Evolutionary conservation across 2,797 vertebrate species (phyloP), one percentile per base, ranked within the genome.

Genomic region (Sebastes alutus): DNA sequence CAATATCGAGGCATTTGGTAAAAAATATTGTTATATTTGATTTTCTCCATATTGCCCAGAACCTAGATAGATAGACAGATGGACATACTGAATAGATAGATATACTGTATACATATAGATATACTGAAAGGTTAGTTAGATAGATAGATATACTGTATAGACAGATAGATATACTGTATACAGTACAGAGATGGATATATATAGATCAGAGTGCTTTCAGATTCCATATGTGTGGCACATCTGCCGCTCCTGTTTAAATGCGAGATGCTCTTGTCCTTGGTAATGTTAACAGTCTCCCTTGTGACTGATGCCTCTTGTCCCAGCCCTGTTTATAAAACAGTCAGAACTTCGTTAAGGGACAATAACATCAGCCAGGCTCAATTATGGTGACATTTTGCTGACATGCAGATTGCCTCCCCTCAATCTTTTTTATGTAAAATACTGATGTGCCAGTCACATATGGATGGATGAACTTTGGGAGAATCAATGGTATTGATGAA

Each of bases 401-500:
- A 96, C 93, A 88, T 92, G 93, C 95, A 95, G 91, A 95, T 95
- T 89, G 91, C 90, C 91, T 93, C 89, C 95, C 85, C 89, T 96
- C 94, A 93, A 94, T 95, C 95, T 96, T 97, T 96, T 89, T 87
- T 84, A 95, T 95, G 96, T 95, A 97, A 97, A 97, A 97, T 96
- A 95, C 94, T 94, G 92, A 95, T 96, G 96, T 95, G 96, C 95
- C 95, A 95, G 95, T 96, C 96, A 97, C 96, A 96, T 95, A 96
- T 95, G 95, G 96, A 96, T 95, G 95, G 96, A 96, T 97, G 97
- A 97, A 97, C 95, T 96, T 96, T 97, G 94, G 94, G 91, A 92
- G 94, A 94, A 97, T 97, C 97, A 90, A 97, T 97, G 94, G 94
- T 97, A 96, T 97, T 94, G 95, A 97, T 94, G 96, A 96, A 94